These are phyloP conservation scores for Drosophila fungiperda DNA, from an alignment of 2,888 invertebrate species.

Conservation along the genomic window DNA sequence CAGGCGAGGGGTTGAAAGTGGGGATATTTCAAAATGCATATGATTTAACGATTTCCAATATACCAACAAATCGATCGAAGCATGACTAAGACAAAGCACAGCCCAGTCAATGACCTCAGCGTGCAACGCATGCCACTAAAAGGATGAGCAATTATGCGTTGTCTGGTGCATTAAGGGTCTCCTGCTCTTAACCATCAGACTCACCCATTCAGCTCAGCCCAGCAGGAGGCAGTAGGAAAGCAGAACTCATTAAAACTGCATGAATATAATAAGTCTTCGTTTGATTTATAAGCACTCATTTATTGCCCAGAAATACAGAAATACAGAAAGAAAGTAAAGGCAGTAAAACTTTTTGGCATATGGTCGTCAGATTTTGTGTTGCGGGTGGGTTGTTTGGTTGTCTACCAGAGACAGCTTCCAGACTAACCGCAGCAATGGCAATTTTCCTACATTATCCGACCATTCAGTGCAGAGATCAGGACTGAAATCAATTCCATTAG, in stretches of 20 bases:
- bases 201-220: constrained; percentile 13
- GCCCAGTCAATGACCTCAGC: constrained; percentile 58
- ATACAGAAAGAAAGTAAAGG: constrained; percentile 6
- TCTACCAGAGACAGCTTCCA: constrained; percentile 35
- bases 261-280: constrained; percentile 77
- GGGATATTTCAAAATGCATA: neutral
- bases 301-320: constrained; percentile 40
- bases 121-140: constrained; percentile 46
- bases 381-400: constrained; percentile 1
- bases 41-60: neutral
- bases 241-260: constrained; percentile 79
- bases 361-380: constrained; percentile 45
- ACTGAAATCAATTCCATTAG: constrained; percentile 79
- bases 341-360: constrained; percentile 62
- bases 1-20: neutral
- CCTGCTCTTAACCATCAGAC: constrained; percentile 11
- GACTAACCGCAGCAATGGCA: constrained; percentile 66
- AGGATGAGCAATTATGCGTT: constrained; percentile 71
- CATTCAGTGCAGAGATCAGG: constrained; percentile 53
- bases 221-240: constrained; percentile 30
- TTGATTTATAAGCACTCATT: constrained; percentile 78
- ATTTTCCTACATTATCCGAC: constrained; percentile 71
- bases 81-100: neutral
- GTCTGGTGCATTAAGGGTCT: constrained; percentile 55
- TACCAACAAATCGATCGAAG: neutral